Percentiles rank a stretch among this genome's conserved stretches.
Conservation (phyloP, 92 coral and sea anemone genomes). For the Actinostola sp. region DNA sequence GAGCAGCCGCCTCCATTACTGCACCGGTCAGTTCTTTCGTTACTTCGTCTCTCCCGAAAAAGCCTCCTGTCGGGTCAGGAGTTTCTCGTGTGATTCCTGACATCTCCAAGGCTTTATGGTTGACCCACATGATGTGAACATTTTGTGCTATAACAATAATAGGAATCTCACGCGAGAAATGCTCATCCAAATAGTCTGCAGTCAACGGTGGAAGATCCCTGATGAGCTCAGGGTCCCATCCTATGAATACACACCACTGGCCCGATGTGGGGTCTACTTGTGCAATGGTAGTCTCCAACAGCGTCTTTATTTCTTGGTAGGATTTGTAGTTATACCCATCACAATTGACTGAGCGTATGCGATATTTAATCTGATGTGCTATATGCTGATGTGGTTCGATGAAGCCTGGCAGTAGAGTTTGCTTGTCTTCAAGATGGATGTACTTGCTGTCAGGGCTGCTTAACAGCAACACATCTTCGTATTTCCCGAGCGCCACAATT, state of each 20-base stretch:
- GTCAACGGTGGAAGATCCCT: slow-evolving; percentile 45
- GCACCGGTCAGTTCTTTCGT: slow-evolving; percentile 42
- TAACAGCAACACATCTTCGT: slow-evolving; percentile 21
- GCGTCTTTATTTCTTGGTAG: slow-evolving; percentile 24
- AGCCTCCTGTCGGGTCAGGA: slow-evolving; percentile 21
- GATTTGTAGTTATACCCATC: slow-evolving; percentile 20
- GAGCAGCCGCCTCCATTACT: slow-evolving; percentile 32
- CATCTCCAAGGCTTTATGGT: slow-evolving; percentile 42
- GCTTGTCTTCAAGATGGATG: slow-evolving; percentile 31
- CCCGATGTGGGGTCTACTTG: not conserved
- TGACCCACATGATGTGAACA: slow-evolving; percentile 60
- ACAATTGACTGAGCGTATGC: not conserved
- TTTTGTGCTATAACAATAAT: slow-evolving; percentile 47
- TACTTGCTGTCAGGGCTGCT: slow-evolving; percentile 23
- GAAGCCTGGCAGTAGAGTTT: slow-evolving; percentile 67
- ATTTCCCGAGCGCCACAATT: slow-evolving; percentile 49
- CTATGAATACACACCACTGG: slow-evolving; percentile 55
- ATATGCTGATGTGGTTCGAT: slow-evolving; percentile 69
- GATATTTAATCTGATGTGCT: not conserved
- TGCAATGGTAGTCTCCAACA: slow-evolving; percentile 10
- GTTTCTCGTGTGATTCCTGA: not conserved
- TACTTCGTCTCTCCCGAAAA: slow-evolving; percentile 25
- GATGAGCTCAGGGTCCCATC: slow-evolving; percentile 71
- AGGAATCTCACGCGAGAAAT: slow-evolving; percentile 35
- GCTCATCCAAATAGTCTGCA: slow-evolving; percentile 25